Base-by-base conservation (phyloP, 2,888 invertebrate genomes). In the Dendrolimus pini region DNA sequence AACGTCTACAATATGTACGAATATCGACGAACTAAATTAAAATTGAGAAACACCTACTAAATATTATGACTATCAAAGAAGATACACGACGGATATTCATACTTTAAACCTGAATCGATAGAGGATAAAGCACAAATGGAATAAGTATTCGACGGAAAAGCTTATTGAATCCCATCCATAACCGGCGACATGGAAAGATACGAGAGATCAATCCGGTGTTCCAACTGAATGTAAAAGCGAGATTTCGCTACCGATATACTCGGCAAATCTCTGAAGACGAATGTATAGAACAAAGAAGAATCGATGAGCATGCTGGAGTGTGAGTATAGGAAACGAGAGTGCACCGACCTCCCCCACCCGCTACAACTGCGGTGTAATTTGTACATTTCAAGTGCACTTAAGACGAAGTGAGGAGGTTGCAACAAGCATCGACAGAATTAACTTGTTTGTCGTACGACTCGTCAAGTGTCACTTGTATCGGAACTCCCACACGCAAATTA, bases 301-400 rank as follows among this genome's bases (percentile, higher is more conserved):
- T 89, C 89, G 88, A 89, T 86, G 86, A 80, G 75, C 81, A 80
- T 78, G 78, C 76, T 71, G 72, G 82, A 74, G 78, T 75, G 79
- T 77, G 80, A 78, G 78, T 79, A 77, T 74, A 71, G 77, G 80
- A 78, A 76, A 30, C 6, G 78, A 75, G 76, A 83, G 84, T 85
- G 83, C 85, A 84, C 77, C 82, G 85, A 83, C 86, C 87, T 83
- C 82, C 82, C 77, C 80, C 78, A 68, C 79, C 80, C 82, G 83
- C 77, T 70, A 70, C 79, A 74, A 78, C 80, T 83, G 83, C 85
- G 80, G 81, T 89, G 91, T 89, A 89, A 90, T 89, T 90, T 89
- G 89, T 90, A 89, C 89, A 88, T 89, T 89, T 90, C 89, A 89
- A 90, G 88, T 88, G 85, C 87, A 86, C 82, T 89, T 89, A 89